Evolutionary conservation across 2,888 invertebrate species (phyloP).

Genomic region (Eupithecia centaureata): DNA sequence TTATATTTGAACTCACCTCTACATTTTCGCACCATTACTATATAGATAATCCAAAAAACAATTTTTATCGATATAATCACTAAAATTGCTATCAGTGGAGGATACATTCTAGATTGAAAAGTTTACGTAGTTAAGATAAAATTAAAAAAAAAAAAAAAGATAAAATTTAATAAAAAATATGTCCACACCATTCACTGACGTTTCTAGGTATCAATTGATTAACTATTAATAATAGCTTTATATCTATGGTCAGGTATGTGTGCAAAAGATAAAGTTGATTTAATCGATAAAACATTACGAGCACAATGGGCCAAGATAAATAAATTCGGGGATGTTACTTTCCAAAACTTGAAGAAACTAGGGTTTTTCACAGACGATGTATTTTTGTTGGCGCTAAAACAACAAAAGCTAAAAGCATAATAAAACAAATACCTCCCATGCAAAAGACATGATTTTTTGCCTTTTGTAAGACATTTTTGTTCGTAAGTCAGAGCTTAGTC

Average conservation of each 20-base stretch:
- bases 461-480: too few relatives aligned
- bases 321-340: neutral
- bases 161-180: neutral
- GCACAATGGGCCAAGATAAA: neutral
- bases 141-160: too few relatives aligned
- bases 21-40: neutral
- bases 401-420: too few relatives aligned
- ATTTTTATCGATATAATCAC: slow-evolving; percentile 11
- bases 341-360: neutral
- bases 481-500: too few relatives aligned
- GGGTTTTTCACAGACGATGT: too few relatives aligned
- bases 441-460: too few relatives aligned
- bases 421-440: too few relatives aligned
- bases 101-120: slow-evolving; percentile 4
- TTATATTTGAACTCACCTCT: slow-evolving; percentile 10
- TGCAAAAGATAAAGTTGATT: slow-evolving; percentile 7
- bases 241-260: neutral
- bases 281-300: neutral
- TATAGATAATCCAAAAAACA: slow-evolving; percentile 10
- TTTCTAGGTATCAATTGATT: slow-evolving; percentile 4
- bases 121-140: neutral
- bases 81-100: slow-evolving; percentile 1
- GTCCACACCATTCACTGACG: neutral
- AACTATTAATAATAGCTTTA: neutral
- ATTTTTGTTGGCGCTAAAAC: too few relatives aligned